These are phyloP conservation scores for Peromyscus polionotus DNA, from an alignment of 2,113 vertebrate species.

Conservation along the genomic window DNA sequence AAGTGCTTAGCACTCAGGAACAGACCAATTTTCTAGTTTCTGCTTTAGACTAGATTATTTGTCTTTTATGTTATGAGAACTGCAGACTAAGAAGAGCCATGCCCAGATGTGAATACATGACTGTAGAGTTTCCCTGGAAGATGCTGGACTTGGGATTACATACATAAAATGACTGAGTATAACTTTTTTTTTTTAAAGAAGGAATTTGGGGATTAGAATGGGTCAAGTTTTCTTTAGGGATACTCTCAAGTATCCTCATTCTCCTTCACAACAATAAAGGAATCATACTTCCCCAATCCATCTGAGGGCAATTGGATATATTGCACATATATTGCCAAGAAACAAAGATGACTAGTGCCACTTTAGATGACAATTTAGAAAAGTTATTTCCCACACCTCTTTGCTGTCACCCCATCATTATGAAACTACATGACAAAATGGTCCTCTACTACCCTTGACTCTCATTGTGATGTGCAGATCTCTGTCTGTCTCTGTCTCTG, in stretches of 20 bases:
- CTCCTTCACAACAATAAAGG: neutral
- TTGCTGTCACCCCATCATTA: neutral
- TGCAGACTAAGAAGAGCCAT: neutral
- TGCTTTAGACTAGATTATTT: conserved; percentile 4
- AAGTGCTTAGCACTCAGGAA: neutral
- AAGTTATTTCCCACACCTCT: neutral
- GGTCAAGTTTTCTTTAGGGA: neutral
- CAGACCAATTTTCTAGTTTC: neutral
- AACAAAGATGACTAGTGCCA: neutral
- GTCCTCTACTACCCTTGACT: neutral
- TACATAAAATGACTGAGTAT: neutral
- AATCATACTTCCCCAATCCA: too few species aligned
- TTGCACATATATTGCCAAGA: neutral
- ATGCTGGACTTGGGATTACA: neutral
- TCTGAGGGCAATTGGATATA: neutral
- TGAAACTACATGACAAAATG: neutral
- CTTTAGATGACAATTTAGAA: neutral
- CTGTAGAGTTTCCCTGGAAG: neutral
- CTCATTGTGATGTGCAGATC: neutral
- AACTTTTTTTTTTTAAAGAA: neutral
- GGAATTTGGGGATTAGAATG: neutral
- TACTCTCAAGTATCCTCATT: neutral
- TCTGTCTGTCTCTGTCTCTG: neutral
- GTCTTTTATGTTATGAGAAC: neutral
- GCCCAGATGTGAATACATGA: neutral